These are phyloP conservation scores for Sitta europaea DNA, from an alignment of 2,113 vertebrate genomes.

Conservation along the genomic window DNA sequence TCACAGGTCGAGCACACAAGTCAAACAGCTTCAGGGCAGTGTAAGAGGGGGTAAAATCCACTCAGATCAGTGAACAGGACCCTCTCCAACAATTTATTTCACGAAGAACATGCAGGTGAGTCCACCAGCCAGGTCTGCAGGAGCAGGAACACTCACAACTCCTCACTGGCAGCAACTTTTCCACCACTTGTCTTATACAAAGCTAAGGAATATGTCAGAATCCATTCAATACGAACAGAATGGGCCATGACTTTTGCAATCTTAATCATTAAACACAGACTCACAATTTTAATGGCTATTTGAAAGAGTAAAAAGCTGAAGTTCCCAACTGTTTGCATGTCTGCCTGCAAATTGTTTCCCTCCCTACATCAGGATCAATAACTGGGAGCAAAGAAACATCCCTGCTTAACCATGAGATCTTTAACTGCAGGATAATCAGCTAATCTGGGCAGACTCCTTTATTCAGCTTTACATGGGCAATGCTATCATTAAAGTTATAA, in stretches of 20 bases:
- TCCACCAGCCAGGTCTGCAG: fast-evolving
- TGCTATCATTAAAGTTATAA: not conserved
- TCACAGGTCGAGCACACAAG: not conserved
- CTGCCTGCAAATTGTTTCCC: not conserved
- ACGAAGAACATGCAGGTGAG: fast-evolving
- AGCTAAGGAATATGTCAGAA: not conserved
- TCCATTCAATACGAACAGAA: not conserved
- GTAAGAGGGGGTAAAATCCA: fast-evolving
- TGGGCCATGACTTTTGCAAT: not conserved
- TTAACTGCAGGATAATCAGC: not conserved
- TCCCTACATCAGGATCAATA: not conserved
- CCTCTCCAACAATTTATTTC: not conserved
- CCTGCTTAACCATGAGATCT: not conserved
- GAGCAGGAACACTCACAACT: not conserved
- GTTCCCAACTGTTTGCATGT: not conserved
- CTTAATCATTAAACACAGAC: not conserved
- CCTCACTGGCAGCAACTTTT: not conserved
- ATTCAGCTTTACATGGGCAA: not conserved
- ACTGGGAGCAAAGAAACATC: not conserved
- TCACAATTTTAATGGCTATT: not conserved
- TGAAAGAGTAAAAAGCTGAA: not conserved
- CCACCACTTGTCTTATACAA: not conserved
- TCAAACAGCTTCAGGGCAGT: not conserved
- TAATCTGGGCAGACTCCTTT: not conserved
- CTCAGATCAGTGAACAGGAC: not conserved